phyloP scores from a whole-genome alignment of 2,113 vertebrate genomes.

The Atractosteus spatula region DNA sequence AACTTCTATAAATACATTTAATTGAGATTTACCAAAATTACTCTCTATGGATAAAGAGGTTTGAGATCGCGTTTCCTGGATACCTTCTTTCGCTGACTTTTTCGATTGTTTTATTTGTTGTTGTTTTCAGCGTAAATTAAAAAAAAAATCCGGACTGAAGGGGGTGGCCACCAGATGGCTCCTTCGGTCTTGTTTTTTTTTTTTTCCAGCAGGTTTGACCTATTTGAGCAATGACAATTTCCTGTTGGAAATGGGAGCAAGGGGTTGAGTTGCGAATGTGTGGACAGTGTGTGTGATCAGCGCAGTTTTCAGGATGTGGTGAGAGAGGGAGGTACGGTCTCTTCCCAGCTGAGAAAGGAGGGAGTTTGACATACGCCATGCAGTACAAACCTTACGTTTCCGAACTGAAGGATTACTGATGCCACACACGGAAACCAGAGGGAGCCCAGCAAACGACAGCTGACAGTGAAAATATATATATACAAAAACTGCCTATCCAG shows the following conservation, averaged over 20 bases:
- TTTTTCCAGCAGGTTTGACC: conserved; percentile 40
- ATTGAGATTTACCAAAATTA: too few species aligned
- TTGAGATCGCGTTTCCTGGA: too few species aligned
- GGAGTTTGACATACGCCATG: conserved; percentile 34
- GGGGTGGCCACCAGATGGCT: conserved; percentile 40
- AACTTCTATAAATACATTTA: too few species aligned
- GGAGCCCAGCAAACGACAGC: conserved; percentile 23
- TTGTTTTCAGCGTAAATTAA: too few species aligned
- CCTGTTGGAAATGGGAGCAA: conserved; percentile 39
- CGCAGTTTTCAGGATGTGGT: conserved; percentile 23
- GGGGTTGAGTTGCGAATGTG: conserved; percentile 21
- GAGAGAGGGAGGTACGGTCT: background rate
- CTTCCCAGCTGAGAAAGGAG: background rate
- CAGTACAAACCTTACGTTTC: conserved; percentile 6
- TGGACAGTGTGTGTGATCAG: conserved; percentile 17
- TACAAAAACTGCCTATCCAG: background rate
- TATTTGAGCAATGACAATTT: conserved; percentile 55
- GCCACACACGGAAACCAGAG: conserved; percentile 26
- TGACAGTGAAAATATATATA: conserved; percentile 3
- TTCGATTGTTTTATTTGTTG: too few species aligned
- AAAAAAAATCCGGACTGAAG: too few species aligned
- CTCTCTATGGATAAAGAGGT: too few species aligned
- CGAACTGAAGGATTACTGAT: conserved; percentile 22
- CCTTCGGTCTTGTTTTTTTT: background rate
- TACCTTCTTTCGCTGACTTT: too few species aligned